Evolutionary conservation across 2,888 invertebrate species (phyloP).

Genomic region (Steinernema carpocapsae): DNA sequence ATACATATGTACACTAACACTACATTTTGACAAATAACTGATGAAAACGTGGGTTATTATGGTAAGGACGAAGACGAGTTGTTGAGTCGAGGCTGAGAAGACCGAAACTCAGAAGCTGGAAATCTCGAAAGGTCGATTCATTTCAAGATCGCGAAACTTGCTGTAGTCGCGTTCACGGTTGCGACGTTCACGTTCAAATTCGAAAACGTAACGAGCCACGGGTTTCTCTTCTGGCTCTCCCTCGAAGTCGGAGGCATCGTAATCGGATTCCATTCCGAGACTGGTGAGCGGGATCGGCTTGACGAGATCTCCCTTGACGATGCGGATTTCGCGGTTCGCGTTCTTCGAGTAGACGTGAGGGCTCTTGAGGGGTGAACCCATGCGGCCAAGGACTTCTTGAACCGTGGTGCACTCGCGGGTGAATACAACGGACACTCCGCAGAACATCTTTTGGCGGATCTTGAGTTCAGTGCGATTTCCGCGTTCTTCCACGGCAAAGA

Average conservation of each 20-base stretch:
- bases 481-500: conserved; percentile 50
- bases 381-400: conserved; percentile 45
- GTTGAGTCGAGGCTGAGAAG: background rate
- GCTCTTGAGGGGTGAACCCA: conserved; percentile 49
- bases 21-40: background rate
- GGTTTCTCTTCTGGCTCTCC: conserved; percentile 2
- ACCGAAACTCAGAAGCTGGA: conserved; percentile 3
- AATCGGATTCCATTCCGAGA: conserved; percentile 50
- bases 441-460: conserved; percentile 39
- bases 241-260: conserved; percentile 42
- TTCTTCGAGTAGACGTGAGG: conserved; percentile 50
- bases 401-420: conserved; percentile 38
- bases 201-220: conserved; percentile 1
- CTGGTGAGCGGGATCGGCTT: conserved; percentile 50
- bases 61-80: background rate
- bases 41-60: background rate
- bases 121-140: background rate
- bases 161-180: background rate
- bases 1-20: background rate
- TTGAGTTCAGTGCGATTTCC: conserved; percentile 40
- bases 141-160: conserved; percentile 25
- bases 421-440: conserved; percentile 48
- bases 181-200: conserved; percentile 18
- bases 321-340: conserved; percentile 41
- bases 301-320: conserved; percentile 50